Evolutionary conservation across 2,888 invertebrate species (phyloP).

Genomic region (Cephus runcator): DNA sequence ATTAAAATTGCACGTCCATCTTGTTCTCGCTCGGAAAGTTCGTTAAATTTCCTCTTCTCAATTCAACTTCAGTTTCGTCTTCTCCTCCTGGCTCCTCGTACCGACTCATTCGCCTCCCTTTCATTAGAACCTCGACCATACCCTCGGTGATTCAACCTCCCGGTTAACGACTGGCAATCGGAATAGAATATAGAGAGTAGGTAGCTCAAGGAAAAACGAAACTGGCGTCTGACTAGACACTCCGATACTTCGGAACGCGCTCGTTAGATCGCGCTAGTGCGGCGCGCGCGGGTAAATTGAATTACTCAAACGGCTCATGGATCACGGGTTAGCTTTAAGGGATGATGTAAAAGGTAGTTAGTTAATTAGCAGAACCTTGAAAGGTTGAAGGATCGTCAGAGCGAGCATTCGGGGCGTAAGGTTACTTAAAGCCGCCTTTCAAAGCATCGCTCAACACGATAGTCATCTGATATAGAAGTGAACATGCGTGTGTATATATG

Average conservation of each 20-base stretch:
- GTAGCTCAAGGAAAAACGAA: background rate
- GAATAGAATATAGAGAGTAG: background rate
- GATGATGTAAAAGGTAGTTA: background rate
- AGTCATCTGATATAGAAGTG: background rate
- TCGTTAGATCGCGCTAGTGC: background rate
- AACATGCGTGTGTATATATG: background rate
- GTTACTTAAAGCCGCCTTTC: background rate
- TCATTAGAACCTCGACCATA: background rate
- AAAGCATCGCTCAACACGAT: background rate
- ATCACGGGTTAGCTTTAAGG: background rate
- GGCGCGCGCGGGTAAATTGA: background rate
- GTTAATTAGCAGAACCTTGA: background rate
- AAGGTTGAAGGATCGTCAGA: background rate
- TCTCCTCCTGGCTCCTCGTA: too few species aligned
- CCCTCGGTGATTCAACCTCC: background rate
- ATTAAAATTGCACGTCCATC: background rate
- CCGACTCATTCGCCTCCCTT: background rate
- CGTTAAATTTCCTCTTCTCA: background rate
- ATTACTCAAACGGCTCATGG: background rate
- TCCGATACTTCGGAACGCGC: background rate
- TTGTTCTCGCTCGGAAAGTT: background rate
- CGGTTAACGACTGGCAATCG: background rate
- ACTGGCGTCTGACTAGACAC: background rate
- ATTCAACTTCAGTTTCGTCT: background rate
- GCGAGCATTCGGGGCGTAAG: background rate